Base-by-base conservation (phyloP, 2,113 vertebrate species). In the Caretta caretta region DNA sequence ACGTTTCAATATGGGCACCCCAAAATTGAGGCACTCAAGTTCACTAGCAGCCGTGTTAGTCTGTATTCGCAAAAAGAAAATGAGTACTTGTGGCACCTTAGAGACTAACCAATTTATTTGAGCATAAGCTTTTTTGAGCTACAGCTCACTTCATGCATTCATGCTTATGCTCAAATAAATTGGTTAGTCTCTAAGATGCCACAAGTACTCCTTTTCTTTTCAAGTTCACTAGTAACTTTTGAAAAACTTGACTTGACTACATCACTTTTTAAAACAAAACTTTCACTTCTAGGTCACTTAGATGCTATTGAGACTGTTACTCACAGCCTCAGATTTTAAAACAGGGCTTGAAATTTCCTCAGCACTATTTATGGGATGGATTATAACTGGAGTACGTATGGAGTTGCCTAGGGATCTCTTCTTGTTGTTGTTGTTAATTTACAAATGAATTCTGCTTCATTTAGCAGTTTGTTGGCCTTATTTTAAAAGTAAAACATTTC, bases 381-480 rank as follows among this genome's bases (percentile, higher is more conserved):
- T 78, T 29, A 48, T 35, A 14, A 2, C 42, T 17, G 10, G 3
- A 72, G n/a, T 27, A 16, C n/a, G 62, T 51, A 48, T 13, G 0
- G 0, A 87, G 24, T 4, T 80, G 90, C 69, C 69, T 49, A 48
- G 57, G 5, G 38, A 35, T 11, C 50, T 6, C 4, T 22, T 62
- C 0, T 59, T 50, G 0, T 59, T 50, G 25, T 62, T 75, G 38
- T 5, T 83, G 35, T n/a, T n/a, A n/a, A 46, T 27, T 54, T 1
- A 78, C 19, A 12, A 35, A 51, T n/a, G 79, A 31, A 4, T 46
- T 46, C 79, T 92, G 62, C 86, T 80, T 17, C 49, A 84, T n/a
- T 38, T 42, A 0, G 4, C 48, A 10, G 49, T 35, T 69, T 87
- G 35, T 54, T n/a, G 25, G 51, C 82, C 31, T 48, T 83, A 1